These are phyloP conservation scores for Zaprionus ornatus DNA, from an alignment of 1,140 invertebrate species.

Conservation along the genomic window DNA sequence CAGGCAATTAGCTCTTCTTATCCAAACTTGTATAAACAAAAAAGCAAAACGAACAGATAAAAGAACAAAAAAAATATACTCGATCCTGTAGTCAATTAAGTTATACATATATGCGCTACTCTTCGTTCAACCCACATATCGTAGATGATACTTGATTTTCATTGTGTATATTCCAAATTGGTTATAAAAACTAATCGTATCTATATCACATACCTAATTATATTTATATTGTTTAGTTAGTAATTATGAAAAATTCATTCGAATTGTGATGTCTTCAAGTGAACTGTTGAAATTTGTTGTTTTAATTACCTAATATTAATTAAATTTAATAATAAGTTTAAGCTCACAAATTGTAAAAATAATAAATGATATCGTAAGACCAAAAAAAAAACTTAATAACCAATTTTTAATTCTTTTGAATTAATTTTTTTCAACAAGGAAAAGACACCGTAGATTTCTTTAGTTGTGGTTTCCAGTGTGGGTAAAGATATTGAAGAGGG, in stretches of 20 bases:
- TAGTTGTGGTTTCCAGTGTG: no score
- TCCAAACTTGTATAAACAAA: constrained; percentile 46
- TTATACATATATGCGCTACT: constrained; percentile 13
- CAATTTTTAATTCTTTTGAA: no score
- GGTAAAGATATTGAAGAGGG: no score
- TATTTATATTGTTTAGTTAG: constrained; percentile 74
- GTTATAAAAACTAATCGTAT: constrained; percentile 54
- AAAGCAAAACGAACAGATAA: constrained; percentile 1
- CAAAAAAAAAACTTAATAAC: background rate
- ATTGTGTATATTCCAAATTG: constrained; percentile 72
- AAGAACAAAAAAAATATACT: constrained; percentile 36
- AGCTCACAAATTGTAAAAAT: constrained; percentile 48
- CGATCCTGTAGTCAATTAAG: constrained; percentile 62
- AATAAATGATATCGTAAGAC: constrained; percentile 36
- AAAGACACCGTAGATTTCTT: no score
- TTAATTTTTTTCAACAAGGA: no score
- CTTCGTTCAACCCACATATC: constrained; percentile 34
- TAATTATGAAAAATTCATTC: constrained; percentile 55
- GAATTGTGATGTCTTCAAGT: constrained; percentile 78
- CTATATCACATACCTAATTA: constrained; percentile 30
- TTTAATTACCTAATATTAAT: constrained; percentile 49
- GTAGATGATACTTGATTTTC: constrained; percentile 64
- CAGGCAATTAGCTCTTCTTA: constrained; percentile 36
- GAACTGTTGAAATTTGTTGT: constrained; percentile 78
- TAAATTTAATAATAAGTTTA: constrained; percentile 43